A percentile compares a stretch with the other conserved stretches of the same genome.
Conservation (phyloP, 2,113 vertebrate genomes). For the Trichechus manatus region DNA sequence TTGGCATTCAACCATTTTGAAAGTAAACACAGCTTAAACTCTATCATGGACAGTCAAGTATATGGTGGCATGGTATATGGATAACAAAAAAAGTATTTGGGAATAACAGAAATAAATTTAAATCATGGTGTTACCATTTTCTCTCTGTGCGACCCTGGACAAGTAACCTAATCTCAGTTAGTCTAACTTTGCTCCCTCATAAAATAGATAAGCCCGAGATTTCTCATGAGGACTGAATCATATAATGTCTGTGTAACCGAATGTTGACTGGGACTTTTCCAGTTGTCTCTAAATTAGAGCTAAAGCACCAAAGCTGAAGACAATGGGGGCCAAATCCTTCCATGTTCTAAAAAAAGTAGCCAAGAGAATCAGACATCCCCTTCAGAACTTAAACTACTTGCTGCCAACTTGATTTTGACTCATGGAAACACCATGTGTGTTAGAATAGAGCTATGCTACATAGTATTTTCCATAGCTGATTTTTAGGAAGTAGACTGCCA, state of each 20-base stretch:
- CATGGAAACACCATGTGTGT: not conserved
- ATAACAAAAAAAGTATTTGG: not conserved
- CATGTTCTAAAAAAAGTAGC: not conserved
- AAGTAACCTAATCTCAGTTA: not conserved
- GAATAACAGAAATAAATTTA: not conserved
- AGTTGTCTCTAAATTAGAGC: not conserved
- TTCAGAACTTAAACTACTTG: not conserved
- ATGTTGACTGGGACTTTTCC: not conserved
- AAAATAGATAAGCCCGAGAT: not conserved
- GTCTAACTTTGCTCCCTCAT: not conserved
- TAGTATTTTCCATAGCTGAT: not conserved
- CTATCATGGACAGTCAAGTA: not conserved
- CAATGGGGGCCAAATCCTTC: not conserved
- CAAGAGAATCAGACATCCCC: not conserved
- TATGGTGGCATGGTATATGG: not conserved
- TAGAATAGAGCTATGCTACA: not conserved
- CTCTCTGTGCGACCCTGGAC: not conserved
- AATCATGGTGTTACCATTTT: not conserved
- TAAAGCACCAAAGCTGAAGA: not conserved
- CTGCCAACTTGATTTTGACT: not conserved
- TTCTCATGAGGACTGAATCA: not conserved
- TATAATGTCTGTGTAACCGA: too few relatives aligned
- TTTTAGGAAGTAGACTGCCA: not conserved
- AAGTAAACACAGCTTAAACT: not conserved
- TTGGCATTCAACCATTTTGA: not conserved